These are phyloP conservation scores for Cataglyphis albicans DNA, from an alignment of 2,888 invertebrate genomes.

Conservation along the genomic window DNA sequence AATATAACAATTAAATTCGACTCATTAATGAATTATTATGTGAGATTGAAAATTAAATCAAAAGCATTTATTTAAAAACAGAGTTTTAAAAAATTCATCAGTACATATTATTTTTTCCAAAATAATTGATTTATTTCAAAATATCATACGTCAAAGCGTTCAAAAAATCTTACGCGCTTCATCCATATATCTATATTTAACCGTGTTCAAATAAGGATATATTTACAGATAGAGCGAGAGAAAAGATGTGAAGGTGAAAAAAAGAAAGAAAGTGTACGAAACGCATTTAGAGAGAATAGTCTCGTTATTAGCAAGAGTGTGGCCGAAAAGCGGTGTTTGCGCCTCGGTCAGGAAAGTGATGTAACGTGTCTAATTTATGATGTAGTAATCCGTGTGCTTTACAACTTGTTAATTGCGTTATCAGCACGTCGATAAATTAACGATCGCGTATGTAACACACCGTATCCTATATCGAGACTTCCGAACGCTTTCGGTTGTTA, in stretches of 20 bases:
- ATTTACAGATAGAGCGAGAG: neutral
- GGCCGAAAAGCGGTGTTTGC: neutral
- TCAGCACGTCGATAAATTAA: constrained; percentile 52
- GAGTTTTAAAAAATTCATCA: neutral
- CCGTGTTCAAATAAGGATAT: neutral
- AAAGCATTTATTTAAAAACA: too few relatives aligned
- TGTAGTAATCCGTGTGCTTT: constrained; percentile 25
- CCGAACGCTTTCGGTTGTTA: neutral
- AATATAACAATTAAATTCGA: neutral
- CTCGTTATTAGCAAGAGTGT: constrained; percentile 17
- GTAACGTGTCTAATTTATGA: constrained; percentile 45
- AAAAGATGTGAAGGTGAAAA: neutral
- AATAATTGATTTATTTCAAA: neutral
- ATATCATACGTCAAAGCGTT: neutral
- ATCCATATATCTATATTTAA: constrained; percentile 16
- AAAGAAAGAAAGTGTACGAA: neutral
- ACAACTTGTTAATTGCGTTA: constrained; percentile 50
- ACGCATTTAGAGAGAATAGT: constrained; percentile 16
- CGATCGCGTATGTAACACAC: constrained; percentile 4
- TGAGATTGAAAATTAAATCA: neutral
- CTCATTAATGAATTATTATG: neutral
- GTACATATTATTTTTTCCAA: neutral
- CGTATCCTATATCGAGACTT: neutral
- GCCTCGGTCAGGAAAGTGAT: constrained; percentile 16
- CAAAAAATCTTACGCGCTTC: neutral